A percentile compares a stretch with the other conserved stretches of the same genome.
phyloP scores from a whole-genome alignment of 2,113 vertebrate genomes.

The Gymnobelideus leadbeateri region DNA sequence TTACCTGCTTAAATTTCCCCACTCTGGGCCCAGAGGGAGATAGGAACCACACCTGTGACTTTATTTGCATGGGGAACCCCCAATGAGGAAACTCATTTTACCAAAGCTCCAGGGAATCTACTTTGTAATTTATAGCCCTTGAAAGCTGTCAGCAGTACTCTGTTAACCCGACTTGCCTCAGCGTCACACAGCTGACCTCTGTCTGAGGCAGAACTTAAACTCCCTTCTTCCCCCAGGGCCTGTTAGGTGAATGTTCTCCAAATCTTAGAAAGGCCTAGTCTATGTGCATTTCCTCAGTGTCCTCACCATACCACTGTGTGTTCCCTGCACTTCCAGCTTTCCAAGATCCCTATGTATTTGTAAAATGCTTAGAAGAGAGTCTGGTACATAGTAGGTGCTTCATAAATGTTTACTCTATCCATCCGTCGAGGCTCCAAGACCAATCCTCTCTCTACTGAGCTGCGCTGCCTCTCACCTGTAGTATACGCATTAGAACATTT shows the following conservation, averaged over 20 bases:
- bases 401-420: neutral
- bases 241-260: neutral
- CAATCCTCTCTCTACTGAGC: neutral
- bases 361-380: neutral
- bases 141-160: neutral
- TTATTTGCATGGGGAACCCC: neutral
- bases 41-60: neutral
- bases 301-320: neutral
- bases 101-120: neutral
- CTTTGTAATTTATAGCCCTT: neutral
- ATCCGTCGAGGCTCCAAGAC: neutral
- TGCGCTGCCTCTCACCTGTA: neutral
- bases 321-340: neutral
- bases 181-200: neutral
- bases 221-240: neutral
- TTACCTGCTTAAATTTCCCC: neutral
- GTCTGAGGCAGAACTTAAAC: neutral
- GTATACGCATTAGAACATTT: neutral
- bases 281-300: neutral
- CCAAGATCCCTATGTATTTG: neutral
- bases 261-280: neutral
- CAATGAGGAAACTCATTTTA: neutral
- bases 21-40: neutral
- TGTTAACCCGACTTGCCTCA: neutral
- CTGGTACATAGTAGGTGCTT: neutral